These are phyloP conservation scores for Aegotheles bennettii DNA, from an alignment of 2,113 vertebrate species.

Conservation along the genomic window DNA sequence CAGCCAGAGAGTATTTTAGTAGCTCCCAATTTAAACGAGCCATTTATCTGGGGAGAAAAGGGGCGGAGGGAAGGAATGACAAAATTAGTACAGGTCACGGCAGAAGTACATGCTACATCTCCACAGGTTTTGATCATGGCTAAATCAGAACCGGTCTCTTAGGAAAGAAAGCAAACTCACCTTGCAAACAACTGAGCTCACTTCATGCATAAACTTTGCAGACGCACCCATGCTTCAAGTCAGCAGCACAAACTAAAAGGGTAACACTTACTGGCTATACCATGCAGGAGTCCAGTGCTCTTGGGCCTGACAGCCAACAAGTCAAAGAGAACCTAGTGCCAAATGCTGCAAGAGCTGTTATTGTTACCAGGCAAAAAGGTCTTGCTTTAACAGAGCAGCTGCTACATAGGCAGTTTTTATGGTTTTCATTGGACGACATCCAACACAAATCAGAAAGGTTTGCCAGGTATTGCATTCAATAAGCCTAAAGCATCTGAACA, in stretches of 20 bases:
- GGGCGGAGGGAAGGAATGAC: not conserved
- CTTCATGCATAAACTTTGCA: not conserved
- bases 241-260: conserved; percentile 27
- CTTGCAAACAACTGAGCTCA: not conserved
- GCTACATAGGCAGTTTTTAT: not conserved
- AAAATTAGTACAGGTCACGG: conserved; percentile 12
- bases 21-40: conserved; percentile 91
- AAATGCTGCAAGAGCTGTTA: not conserved
- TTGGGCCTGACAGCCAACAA: not conserved
- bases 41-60: conserved; percentile 86
- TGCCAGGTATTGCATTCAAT: conserved; percentile 25
- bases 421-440: not conserved
- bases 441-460: conserved; percentile 1
- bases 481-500: not conserved
- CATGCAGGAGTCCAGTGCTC: not conserved
- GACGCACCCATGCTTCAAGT: not conserved
- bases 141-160: not conserved
- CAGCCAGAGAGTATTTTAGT: conserved; percentile 88
- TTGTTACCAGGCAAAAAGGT: not conserved
- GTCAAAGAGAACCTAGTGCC: not conserved
- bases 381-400: conserved; percentile 25
- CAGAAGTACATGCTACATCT: not conserved
- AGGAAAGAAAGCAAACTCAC: conserved; percentile 1
- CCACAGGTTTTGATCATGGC: not conserved
- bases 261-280: not conserved